These are phyloP conservation scores for Scaptomyza tumidula DNA, from an alignment of 2,888 invertebrate genomes.

Conservation along the genomic window DNA sequence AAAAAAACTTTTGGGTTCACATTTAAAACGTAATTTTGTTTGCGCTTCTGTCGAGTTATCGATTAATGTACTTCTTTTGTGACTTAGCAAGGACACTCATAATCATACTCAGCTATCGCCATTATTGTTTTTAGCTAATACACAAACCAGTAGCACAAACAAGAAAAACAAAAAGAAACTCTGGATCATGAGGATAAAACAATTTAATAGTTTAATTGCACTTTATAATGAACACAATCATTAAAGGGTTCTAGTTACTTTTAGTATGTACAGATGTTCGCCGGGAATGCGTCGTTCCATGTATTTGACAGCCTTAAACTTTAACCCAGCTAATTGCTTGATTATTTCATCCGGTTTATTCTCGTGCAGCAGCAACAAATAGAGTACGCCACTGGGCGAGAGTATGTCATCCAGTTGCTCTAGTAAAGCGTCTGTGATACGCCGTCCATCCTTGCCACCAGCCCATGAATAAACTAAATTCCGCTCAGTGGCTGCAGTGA, in stretches of 20 bases:
- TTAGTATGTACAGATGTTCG: slow-evolving; percentile 93
- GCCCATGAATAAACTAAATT: slow-evolving; percentile 87
- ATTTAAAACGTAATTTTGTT: not conserved
- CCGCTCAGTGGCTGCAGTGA: slow-evolving; percentile 28
- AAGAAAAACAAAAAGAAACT: not conserved
- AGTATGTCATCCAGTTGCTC: slow-evolving; percentile 89
- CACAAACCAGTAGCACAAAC: not conserved
- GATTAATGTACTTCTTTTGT: not conserved
- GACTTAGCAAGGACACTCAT: not conserved
- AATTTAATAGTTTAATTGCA: not conserved
- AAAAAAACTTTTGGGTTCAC: not conserved
- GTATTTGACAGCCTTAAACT: slow-evolving; percentile 87
- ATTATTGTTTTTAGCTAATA: slow-evolving; percentile 4
- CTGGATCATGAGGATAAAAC: not conserved
- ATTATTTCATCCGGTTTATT: slow-evolving; percentile 92
- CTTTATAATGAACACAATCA: slow-evolving; percentile 27
- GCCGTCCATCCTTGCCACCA: slow-evolving; percentile 90
- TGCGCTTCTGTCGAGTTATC: not conserved
- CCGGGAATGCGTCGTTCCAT: slow-evolving; percentile 92
- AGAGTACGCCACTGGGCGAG: slow-evolving; percentile 91
- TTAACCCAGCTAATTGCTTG: slow-evolving; percentile 86
- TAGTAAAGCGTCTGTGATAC: slow-evolving; percentile 91
- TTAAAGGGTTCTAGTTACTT: slow-evolving; percentile 85
- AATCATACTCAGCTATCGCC: not conserved
- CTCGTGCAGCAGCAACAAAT: slow-evolving; percentile 94